Evolutionary conservation across 1,140 invertebrate species (phyloP), one percentile per base, ranked within the genome.

Genomic region (Aradophagus sp.): DNA sequence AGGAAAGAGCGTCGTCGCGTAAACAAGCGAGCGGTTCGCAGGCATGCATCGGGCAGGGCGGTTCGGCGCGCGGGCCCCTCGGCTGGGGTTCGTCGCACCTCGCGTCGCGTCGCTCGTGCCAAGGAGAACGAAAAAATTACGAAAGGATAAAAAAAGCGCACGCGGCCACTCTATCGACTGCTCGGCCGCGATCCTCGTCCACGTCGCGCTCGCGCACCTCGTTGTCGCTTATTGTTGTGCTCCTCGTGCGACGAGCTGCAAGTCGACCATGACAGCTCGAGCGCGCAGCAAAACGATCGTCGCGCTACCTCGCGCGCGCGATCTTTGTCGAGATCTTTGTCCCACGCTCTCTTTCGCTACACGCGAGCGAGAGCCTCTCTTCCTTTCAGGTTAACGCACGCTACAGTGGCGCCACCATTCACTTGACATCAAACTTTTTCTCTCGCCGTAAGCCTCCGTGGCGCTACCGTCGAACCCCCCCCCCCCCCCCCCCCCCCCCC

Each of bases 221-320:
- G 3, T 29, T 29, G 10, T 2, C 27, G 10, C 27, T 42, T 52
- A 62, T 63, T 63, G 41, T 63, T 63, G n/a, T 29, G 19, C 23
- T 53, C 2, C 13, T 32, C 32, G 39, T 32, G 17, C 31, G 41
- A 47, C 38, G 31, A 45, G 16, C 39, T 32, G 8, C 41, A 34
- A 53, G 15, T 53, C 59, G 15, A 63, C 59, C 59, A 63, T 63
- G 59, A 63, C 48, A 63, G 48, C 38, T 39, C 31, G 23, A 14
- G 41, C 5, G 38, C 58, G 29, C 36, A 12, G 3, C 32, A 13
- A 26, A 41, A 42, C 58, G 58, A 62, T 52, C 29, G 47, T 44
- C 38, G 47, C 58, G 58, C 58, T 62, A 62, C 26, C 58, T 62
- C 23, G 58, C 31, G 47, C 27, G 17, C 29, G 14, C 29, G 15